Evolutionary conservation across 1,140 invertebrate species (phyloP).

Genomic region (Dysdera silvatica): DNA sequence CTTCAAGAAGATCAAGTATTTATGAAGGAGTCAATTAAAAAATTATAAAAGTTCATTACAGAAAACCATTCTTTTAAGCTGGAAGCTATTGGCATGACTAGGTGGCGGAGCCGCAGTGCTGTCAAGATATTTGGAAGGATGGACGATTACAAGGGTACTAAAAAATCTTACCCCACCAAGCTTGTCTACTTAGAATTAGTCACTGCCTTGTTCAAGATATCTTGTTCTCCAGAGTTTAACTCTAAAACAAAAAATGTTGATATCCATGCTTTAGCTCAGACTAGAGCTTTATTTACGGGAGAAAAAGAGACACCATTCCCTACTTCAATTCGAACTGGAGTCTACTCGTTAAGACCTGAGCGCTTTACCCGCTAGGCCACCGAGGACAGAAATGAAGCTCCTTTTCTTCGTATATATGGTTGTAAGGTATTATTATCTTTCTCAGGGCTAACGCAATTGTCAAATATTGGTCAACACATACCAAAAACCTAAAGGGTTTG

Average conservation of each 20-base stretch:
- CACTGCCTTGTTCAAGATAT: neutral
- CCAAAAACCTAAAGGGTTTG: no score
- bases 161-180: neutral
- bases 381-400: no score
- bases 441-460: no score
- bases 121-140: neutral
- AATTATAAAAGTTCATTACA: neutral
- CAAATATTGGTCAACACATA: no score
- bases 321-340: no score
- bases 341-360: no score
- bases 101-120: neutral
- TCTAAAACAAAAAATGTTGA: neutral
- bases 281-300: no score
- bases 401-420: no score
- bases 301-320: no score
- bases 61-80: neutral
- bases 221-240: neutral
- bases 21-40: neutral
- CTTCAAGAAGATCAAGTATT: neutral
- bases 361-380: no score
- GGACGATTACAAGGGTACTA: neutral
- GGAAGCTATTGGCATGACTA: neutral
- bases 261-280: no score
- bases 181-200: neutral
- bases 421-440: no score